Conservation (phyloP, 64 coral and sea anemone species). For the Stichodactyla helianthus region DNA sequence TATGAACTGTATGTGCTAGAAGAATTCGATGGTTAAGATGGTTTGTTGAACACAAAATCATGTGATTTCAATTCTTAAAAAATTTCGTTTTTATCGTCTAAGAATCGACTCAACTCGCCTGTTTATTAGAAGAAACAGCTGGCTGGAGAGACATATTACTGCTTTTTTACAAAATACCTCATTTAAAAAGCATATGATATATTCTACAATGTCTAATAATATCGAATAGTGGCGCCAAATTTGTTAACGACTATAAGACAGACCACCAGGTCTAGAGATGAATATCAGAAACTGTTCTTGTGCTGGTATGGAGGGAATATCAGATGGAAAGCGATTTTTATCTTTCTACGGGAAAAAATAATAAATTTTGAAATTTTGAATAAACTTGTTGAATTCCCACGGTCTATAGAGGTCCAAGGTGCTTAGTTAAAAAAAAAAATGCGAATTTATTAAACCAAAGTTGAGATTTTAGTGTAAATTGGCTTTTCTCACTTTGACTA, state of each 20-base stretch:
- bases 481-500: background rate
- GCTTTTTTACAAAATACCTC: background rate
- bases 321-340: background rate
- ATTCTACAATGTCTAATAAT: too few species aligned
- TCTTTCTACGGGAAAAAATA: background rate
- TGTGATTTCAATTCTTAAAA: too few species aligned
- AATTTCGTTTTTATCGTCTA: too few species aligned
- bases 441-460: background rate
- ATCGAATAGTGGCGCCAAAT: background rate
- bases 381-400: slow-evolving; percentile 7
- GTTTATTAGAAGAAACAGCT: background rate
- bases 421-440: background rate
- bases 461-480: background rate
- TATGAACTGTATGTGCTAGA: too few species aligned
- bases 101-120: too few species aligned
- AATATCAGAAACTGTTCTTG: background rate
- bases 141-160: background rate
- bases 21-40: too few species aligned
- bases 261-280: background rate
- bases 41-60: too few species aligned
- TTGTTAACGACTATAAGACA: background rate
- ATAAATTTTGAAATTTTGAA: background rate
- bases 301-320: background rate
- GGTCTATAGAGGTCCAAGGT: background rate
- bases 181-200: background rate